These are phyloP conservation scores for Falco punctatus DNA, from an alignment of 2,113 vertebrate species.

Conservation along the genomic window DNA sequence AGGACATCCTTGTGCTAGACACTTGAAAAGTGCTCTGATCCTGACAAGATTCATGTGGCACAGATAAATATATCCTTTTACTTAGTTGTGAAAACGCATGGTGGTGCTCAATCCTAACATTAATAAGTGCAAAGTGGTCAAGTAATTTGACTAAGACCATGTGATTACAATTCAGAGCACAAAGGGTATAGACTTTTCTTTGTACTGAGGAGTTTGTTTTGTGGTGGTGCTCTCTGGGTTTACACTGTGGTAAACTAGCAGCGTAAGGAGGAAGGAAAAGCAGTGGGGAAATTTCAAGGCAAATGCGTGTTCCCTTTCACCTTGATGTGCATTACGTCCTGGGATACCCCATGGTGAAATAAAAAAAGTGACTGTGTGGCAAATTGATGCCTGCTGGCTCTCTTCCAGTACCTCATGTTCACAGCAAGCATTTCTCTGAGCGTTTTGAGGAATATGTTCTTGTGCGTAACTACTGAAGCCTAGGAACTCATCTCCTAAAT, in stretches of 20 bases:
- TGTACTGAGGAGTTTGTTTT: background rate
- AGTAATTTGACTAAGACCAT: background rate
- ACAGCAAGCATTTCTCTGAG: conserved; percentile 7
- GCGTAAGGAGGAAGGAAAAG: background rate
- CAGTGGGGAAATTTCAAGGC: background rate
- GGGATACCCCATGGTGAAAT: conserved; percentile 14
- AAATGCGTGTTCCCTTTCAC: background rate
- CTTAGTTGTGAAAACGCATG: conserved; percentile 39
- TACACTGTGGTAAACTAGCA: background rate
- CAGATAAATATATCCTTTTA: background rate
- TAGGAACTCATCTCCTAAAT: background rate
- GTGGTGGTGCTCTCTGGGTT: background rate
- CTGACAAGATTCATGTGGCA: background rate
- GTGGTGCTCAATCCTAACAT: conserved; percentile 57
- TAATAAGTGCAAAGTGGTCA: background rate
- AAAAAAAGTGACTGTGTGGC: background rate
- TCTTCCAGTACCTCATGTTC: background rate
- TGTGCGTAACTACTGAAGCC: background rate
- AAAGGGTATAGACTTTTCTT: background rate
- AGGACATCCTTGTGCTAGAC: accelerated
- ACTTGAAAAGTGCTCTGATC: background rate
- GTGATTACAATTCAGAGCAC: background rate
- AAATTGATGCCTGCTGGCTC: conserved; percentile 25
- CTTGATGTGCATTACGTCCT: background rate
- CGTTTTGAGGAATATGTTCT: background rate